Evolutionary conservation across 2,113 vertebrate genomes (phyloP).

Genomic region (Probosciger aterrimus): DNA sequence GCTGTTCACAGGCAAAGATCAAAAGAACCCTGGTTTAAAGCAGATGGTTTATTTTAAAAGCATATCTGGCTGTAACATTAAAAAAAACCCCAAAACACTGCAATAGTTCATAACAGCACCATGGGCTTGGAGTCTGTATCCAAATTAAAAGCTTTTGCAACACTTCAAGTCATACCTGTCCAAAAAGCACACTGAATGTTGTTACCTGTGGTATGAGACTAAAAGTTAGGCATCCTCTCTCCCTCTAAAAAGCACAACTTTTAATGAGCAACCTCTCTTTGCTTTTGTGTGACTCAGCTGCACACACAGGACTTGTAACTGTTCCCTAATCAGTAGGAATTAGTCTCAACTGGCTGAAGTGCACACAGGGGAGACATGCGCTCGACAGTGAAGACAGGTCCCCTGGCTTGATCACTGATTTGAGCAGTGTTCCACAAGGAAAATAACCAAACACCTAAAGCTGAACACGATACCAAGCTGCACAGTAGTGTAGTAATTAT

Average conservation of each 20-base stretch:
- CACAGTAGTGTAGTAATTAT: not conserved
- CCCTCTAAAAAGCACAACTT: not conserved
- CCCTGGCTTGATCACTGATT: not conserved
- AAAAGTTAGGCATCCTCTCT: not conserved
- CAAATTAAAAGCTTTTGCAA: not conserved
- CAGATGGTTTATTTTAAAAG: constrained; percentile 41
- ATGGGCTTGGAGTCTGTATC: not conserved
- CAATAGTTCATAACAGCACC: not conserved
- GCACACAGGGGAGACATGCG: fast-evolving
- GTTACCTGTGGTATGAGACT: not conserved
- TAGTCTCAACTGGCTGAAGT: not conserved
- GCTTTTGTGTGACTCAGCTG: not conserved
- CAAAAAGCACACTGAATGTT: not conserved
- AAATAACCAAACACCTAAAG: not conserved
- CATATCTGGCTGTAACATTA: not conserved
- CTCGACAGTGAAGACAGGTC: not conserved
- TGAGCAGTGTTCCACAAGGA: not conserved
- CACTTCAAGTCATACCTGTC: not conserved
- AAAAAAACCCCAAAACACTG: not conserved
- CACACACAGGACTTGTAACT: not conserved
- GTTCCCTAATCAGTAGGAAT: not conserved
- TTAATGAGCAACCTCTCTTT: not conserved
- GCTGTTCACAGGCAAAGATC: constrained; percentile 1
- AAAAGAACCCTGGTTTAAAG: not conserved
- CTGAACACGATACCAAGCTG: not conserved